phyloP scores from a whole-genome alignment of 1,140 invertebrate genomes.

The Pogonus chalceus region DNA sequence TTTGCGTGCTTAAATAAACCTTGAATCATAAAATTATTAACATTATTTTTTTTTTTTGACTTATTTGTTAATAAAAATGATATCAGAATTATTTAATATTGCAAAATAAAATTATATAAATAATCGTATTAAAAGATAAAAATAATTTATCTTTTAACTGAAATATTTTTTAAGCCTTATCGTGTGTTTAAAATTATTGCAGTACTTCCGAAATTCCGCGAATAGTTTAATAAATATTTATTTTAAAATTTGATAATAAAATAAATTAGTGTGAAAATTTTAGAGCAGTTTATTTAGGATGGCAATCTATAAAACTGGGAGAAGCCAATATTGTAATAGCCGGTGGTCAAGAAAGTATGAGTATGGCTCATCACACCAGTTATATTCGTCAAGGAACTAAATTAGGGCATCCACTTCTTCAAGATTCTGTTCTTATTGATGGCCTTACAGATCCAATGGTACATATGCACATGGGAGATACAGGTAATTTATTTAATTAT shows the following conservation, averaged over 20 bases:
- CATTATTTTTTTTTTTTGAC: no score
- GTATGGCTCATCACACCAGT: constrained; percentile 61
- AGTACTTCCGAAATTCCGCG: no score
- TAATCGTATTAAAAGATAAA: no score
- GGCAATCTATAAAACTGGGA: constrained; percentile 57
- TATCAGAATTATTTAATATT: no score
- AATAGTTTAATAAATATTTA: no score
- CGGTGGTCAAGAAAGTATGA: constrained; percentile 84
- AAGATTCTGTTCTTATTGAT: constrained; percentile 66
- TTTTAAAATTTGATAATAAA: constrained; percentile 4
- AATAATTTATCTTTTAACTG: no score
- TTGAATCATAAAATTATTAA: no score
- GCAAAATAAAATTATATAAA: no score
- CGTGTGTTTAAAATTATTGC: no score
- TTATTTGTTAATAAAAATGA: no score
- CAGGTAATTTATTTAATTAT: constrained; percentile 43
- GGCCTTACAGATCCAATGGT: constrained; percentile 73
- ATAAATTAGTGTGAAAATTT: constrained; percentile 20
- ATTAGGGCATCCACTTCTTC: constrained; percentile 54
- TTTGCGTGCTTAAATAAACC: no score
- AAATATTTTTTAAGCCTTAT: no score
- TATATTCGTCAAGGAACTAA: constrained; percentile 56
- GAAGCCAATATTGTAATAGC: constrained; percentile 64
- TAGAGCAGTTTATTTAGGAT: constrained; percentile 58
- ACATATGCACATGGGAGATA: constrained; percentile 75